Base-by-base conservation (phyloP, 2,113 vertebrate species). In the Melanocharis versteri region DNA sequence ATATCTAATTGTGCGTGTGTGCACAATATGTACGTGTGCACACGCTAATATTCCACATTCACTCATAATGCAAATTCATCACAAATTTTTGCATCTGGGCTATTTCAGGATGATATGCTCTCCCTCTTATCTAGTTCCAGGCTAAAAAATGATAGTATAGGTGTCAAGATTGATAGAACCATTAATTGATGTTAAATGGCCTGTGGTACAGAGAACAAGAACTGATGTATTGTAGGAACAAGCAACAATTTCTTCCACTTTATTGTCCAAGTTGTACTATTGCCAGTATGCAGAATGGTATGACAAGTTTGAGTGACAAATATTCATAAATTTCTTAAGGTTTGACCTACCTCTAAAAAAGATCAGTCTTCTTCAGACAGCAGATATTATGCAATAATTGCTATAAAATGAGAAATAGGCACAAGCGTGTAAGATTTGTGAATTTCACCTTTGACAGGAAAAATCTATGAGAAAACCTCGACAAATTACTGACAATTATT, bases 361-460 rank as follows among this genome's bases (percentile, higher is more conserved):
- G 30, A 47, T 58, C 20, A 13, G 5, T 66, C 39, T 71, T 82
- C 18, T 83, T 64, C n/a, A 76, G 22, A 44, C 31, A 75, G 28
- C 44, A 85, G 48, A 20, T n/a, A 39, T 66, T 71, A 84, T 40
- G 90, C 40, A 60, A 10, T 70, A 79, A 60, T 45, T 69, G 35
- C 11, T 82, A 10, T 58, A 54, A 84, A 76, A 61, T 61, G 27
- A 66, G 47, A 91, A 89, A 39, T 27, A 9, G 8, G 7, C 18
- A 44, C 7, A 28, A 62, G 2, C 0, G 0, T 1, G 2, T 31
- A 37, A 45, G 30, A 56, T 62, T 57, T 83, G 20, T 50, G 24
- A 53, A 68, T 87, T 87, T 82, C 48, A 47, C 47, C 45, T 82
- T 82, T 48, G 58, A 58, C 23, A 51, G 70, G 12, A 87, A 87